Percentiles rank a stretch among this genome's conserved stretches.
Conservation (phyloP, 2,888 invertebrate genomes). For the Eupeodes luniger region DNA sequence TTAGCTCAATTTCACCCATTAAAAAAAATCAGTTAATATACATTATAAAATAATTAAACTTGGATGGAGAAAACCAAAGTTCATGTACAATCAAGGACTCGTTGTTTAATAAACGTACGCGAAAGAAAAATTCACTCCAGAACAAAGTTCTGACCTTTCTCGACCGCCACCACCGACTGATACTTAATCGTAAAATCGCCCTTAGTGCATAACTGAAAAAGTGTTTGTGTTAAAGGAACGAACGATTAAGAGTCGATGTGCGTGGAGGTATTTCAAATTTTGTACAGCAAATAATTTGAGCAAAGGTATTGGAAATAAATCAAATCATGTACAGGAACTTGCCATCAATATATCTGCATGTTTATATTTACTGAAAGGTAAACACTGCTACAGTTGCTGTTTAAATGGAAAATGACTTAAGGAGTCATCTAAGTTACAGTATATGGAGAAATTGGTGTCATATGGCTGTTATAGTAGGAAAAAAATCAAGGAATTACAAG, state of each 20-base stretch:
- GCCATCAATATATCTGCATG: background rate
- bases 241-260: slow-evolving; percentile 44
- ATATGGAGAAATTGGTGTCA: slow-evolving; percentile 21
- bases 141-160: slow-evolving; percentile 63
- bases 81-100: background rate
- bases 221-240: slow-evolving; percentile 5
- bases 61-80: background rate
- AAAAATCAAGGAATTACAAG: slow-evolving; percentile 33
- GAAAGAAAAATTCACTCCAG: slow-evolving; percentile 32
- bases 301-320: slow-evolving; percentile 42
- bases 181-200: slow-evolving; percentile 23
- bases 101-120: background rate
- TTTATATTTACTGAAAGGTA: background rate
- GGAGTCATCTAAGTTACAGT: background rate
- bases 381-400: background rate
- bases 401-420: slow-evolving; percentile 19
- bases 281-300: slow-evolving; percentile 26
- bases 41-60: slow-evolving; percentile 20
- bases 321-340: slow-evolving; percentile 26
- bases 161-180: slow-evolving; percentile 66
- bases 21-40: slow-evolving; percentile 15
- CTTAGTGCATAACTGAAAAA: slow-evolving; percentile 19
- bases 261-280: slow-evolving; percentile 58
- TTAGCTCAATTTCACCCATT: slow-evolving; percentile 36
- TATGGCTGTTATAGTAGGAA: slow-evolving; percentile 35